phyloP scores from a whole-genome alignment of 2,888 invertebrate species.

The Drosophila greeni region DNA sequence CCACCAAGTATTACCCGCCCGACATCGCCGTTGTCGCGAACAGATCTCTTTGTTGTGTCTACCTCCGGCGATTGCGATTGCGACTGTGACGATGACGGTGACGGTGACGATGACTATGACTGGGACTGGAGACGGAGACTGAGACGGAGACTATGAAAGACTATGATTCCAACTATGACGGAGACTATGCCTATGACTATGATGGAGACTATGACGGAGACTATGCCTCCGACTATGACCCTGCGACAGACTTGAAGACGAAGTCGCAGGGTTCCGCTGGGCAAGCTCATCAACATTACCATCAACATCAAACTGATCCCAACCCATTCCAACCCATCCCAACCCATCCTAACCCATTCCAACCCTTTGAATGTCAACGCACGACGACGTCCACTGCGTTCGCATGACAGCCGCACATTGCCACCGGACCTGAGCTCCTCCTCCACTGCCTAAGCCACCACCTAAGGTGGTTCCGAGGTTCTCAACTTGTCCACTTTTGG shows the following conservation, averaged over 20 bases:
- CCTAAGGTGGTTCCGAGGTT: slow-evolving; percentile 2
- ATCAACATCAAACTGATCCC: background rate
- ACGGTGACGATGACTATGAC: background rate
- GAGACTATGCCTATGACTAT: background rate
- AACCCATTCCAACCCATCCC: background rate
- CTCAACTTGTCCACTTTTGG: background rate
- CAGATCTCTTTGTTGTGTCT: slow-evolving; percentile 67
- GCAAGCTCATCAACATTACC: slow-evolving; percentile 9
- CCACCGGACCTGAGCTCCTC: slow-evolving; percentile 1
- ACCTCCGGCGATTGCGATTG: slow-evolving; percentile 57
- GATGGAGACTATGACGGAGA: background rate
- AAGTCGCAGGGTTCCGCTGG: slow-evolving; percentile 4
- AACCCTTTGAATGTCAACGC: slow-evolving; percentile 36
- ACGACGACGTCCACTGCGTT: slow-evolving; percentile 23
- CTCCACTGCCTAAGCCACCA: background rate
- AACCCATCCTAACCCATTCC: background rate
- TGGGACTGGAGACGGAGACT: no score
- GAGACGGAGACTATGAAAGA: no score
- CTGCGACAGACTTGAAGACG: slow-evolving; percentile 1
- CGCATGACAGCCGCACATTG: slow-evolving; percentile 37
- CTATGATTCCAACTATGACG: background rate
- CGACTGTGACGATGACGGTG: slow-evolving; percentile 4
- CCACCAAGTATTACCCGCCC: slow-evolving; percentile 35
- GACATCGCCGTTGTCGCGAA: slow-evolving; percentile 54
- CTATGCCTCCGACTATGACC: slow-evolving; percentile 3